phyloP scores from a whole-genome alignment of 1,140 invertebrate species.

The Thalassaphorura encarpata region DNA sequence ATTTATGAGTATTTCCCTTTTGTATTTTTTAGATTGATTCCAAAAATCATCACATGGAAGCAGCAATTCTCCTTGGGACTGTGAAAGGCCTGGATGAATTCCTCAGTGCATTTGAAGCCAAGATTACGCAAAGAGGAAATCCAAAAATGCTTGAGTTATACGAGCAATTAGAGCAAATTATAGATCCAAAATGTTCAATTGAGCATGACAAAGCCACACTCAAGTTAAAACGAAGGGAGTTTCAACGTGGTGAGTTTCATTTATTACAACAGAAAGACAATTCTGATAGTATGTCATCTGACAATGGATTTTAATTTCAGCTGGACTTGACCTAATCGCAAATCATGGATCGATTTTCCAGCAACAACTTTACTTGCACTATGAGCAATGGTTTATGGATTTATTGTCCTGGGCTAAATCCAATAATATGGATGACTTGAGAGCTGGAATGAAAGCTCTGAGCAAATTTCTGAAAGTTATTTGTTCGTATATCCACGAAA shows the following conservation, averaged over 20 bases:
- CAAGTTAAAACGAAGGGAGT: slow-evolving; percentile 26
- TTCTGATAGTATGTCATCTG: neutral
- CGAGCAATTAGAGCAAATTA: slow-evolving; percentile 20
- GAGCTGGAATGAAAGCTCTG: slow-evolving; percentile 20
- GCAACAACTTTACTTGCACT: slow-evolving; percentile 7
- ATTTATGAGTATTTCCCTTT: neutral
- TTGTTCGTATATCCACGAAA: slow-evolving; percentile 9
- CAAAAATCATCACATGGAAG: slow-evolving; percentile 18
- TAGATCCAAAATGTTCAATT: slow-evolving; percentile 28
- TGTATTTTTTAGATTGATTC: slow-evolving; percentile 19
- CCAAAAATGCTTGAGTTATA: slow-evolving; percentile 17
- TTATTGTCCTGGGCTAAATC: slow-evolving; percentile 26
- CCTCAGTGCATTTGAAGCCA: slow-evolving; percentile 3
- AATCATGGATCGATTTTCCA: slow-evolving; percentile 17
- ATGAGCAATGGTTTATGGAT: slow-evolving; percentile 23
- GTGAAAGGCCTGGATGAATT: slow-evolving; percentile 19
- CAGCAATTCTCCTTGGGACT: slow-evolving; percentile 19
- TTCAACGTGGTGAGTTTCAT: slow-evolving; percentile 21
- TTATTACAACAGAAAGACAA: neutral
- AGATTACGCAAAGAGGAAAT: neutral
- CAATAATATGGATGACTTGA: slow-evolving; percentile 19
- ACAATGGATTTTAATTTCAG: slow-evolving; percentile 5
- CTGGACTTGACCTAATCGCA: slow-evolving; percentile 19
- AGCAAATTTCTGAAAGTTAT: slow-evolving; percentile 17
- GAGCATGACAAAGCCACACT: neutral